Base-by-base conservation (phyloP, 1,140 invertebrate species). In the Aphelinus certus region DNA sequence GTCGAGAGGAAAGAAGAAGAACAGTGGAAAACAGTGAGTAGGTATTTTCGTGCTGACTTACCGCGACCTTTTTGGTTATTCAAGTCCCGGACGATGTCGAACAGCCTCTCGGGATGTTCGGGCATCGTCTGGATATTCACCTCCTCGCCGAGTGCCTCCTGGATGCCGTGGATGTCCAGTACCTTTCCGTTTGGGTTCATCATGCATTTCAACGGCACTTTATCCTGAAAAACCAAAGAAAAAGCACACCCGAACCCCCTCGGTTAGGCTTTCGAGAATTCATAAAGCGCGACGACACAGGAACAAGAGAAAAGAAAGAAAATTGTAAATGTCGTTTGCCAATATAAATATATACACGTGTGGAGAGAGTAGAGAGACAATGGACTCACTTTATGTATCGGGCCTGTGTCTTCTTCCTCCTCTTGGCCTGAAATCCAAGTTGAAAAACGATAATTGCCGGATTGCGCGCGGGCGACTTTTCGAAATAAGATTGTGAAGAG, bases 161-260 rank as follows among this genome's bases (percentile, higher is more conserved):
- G 85, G 80, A 88, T 89, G 65, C 90, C 90, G 73, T 93, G 90
- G 63, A 91, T 90, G 81, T 95, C 94, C 79, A 93, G 89, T 1
- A 95, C 89, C 84, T 94, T 91, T 7, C 94, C 93, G 79, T 90
- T 88, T 45, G 94, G 94, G 86, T 94, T 94, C 92, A 95, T 94
- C 80, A 95, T 90, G 71, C 94, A 89, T 85, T 94, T 94, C 61
- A 95, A 83, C 55, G 91, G 89, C 10, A 92, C 87, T 86, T 93
- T 93, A 10, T 90, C 89, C 86, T 89, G 68, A 49, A 51, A 51
- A 65, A 46, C 7, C 58, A 60, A 60, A 6, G 7, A 1, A 65
- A 10, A n/a, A 65, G 26, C 26, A 26, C 26, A 26, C 26, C 26
- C 26, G 26, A 26, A 26, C 0, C 26, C 26, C 26, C 26, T 26